Evolutionary conservation across 2,797 vertebrate genomes (phyloP), one percentile per base, ranked within the genome.

Genomic region (Siniperca scherzeri): DNA sequence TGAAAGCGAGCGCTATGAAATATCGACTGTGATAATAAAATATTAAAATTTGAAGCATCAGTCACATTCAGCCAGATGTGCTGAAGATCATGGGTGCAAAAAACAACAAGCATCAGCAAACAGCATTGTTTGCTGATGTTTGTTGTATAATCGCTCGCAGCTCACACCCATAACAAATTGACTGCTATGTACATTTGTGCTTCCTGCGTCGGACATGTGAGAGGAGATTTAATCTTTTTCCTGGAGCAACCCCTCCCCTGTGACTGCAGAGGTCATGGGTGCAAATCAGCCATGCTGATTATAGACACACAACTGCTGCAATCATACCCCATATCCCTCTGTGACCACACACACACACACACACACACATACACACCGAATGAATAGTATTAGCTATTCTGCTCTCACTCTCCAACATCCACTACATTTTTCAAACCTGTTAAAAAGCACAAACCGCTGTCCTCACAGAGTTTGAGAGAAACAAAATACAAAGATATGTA

Each of bases 121-220:
- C 75, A 72, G 60, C 48, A 67, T 30, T 30, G 30, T 30, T 30
- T 30, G 30, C 30, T 30, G 30, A 30, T 30, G 30, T 30, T 50
- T 66, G 38, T 68, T 7, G 62, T 67, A 14, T 64, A 78, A 65
- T 44, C 13, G 12, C 44, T n/a, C 7, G 0, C 56, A 3, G 40
- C 46, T 74, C 70, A 84, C 65, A 30, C 53, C 72, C 52, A 61
- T 61, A 68, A 81, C 60, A 81, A 82, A 83, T 9, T 13, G 61
- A 70, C 55, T 42, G 59, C 38, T 77, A 77, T 85, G 70, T 84
- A 67, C 17, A 25, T 66, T 68, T 81, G 53, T 42, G 67, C 61
- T 87, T 89, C 78, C 74, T 82, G 86, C 8, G 33, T 81, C 21
- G 16, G 78, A 82, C 75, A 62, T 77, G 38, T 57, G 59, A 80